Evolutionary conservation across 2,888 invertebrate species (phyloP).

Genomic region (Eueremaeus valkanovi): DNA sequence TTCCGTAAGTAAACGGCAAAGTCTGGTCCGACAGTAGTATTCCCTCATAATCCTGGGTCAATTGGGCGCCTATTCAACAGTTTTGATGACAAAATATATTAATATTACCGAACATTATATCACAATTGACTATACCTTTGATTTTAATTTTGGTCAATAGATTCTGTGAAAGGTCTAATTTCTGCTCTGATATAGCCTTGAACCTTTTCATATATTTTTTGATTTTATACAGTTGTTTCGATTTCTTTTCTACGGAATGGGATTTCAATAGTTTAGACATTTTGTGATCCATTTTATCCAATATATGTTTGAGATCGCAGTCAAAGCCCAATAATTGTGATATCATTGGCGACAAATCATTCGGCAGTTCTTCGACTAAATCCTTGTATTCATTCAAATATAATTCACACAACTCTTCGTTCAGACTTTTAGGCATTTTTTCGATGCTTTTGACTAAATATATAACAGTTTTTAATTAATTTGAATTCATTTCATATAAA

Average conservation of each 20-base stretch:
- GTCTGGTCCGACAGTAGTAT: not conserved
- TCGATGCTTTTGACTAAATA: not conserved
- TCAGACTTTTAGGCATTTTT: not conserved
- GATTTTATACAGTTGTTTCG: not conserved
- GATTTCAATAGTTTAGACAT: not conserved
- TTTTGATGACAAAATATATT: not conserved
- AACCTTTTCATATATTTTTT: not conserved
- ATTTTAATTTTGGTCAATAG: not conserved
- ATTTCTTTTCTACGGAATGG: not conserved
- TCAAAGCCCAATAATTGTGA: not conserved
- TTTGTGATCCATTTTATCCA: not conserved
- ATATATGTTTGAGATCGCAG: not conserved
- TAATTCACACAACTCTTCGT: not conserved
- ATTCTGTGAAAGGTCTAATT: not conserved
- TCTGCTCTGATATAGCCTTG: not conserved
- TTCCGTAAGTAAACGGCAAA: slow-evolving; percentile 2
- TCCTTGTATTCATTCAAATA: not conserved
- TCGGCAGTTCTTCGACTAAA: not conserved
- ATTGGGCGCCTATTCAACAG: not conserved
- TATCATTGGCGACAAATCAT: slow-evolving; percentile 22
- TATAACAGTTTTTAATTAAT: too few relatives aligned
- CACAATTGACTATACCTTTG: slow-evolving; percentile 2
- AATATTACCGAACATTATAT: not conserved
- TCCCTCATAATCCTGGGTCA: not conserved
- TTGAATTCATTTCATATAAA: too few relatives aligned